Percentiles rank a stretch among this genome's conserved stretches.
Conservation (phyloP, 2,113 vertebrate species). For the Heterocephalus glaber region DNA sequence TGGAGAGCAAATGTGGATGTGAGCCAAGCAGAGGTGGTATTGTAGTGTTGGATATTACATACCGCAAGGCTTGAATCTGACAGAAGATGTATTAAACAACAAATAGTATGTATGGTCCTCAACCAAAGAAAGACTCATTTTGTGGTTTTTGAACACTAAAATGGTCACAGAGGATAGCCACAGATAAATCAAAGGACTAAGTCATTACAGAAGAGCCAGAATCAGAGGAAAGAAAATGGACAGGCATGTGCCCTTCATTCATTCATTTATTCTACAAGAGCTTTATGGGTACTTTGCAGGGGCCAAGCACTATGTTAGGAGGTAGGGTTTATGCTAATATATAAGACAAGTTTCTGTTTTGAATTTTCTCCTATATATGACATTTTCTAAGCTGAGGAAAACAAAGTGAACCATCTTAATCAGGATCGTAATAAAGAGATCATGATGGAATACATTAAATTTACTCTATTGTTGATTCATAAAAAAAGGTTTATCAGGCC, state of each 20-base stretch:
- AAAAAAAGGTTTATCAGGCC: neutral
- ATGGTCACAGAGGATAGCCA: neutral
- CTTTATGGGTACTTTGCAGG: neutral
- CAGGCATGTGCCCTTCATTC: neutral
- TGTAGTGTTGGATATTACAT: neutral
- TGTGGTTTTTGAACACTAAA: neutral
- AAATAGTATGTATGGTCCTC: neutral
- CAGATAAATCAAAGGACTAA: neutral
- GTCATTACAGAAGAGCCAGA: neutral
- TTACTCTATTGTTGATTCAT: neutral
- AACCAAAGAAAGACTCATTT: neutral
- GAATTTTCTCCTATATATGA: constrained; percentile 37
- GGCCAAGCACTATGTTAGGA: neutral
- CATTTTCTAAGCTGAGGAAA: neutral
- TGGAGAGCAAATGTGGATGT: neutral
- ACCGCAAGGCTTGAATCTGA: neutral
- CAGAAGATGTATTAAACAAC: neutral
- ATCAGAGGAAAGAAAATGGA: neutral
- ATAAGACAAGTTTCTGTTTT: neutral
- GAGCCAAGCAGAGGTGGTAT: constrained; percentile 24
- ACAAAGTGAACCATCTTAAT: neutral
- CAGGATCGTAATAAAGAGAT: neutral
- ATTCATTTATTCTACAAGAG: neutral
- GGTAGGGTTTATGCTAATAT: neutral
- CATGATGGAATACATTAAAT: neutral